phyloP scores from a whole-genome alignment of 2,797 vertebrate species.

The Phataginus tetradactyla region DNA sequence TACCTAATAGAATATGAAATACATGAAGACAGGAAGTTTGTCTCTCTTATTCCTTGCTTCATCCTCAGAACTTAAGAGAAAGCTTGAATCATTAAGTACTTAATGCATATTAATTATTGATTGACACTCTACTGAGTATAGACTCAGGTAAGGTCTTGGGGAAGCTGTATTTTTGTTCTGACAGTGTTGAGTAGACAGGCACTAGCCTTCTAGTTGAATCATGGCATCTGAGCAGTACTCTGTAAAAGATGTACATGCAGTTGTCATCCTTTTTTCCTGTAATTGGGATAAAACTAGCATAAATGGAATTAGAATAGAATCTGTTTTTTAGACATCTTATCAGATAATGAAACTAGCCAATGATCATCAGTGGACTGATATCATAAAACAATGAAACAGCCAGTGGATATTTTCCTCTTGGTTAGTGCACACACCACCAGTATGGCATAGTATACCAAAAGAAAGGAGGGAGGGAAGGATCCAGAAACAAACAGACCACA shows the following conservation, averaged over 20 bases:
- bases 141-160: not conserved
- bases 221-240: not conserved
- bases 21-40: not conserved
- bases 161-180: not conserved
- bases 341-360: not conserved
- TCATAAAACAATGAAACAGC: not conserved
- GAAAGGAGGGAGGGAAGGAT: not conserved
- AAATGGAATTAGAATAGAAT: not conserved
- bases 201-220: not conserved
- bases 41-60: not conserved
- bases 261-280: not conserved
- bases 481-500: too few relatives aligned
- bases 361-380: not conserved
- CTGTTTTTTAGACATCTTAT: not conserved
- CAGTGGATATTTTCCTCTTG: not conserved
- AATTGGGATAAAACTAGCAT: not conserved
- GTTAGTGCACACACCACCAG: not conserved
- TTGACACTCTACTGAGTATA: not conserved
- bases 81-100: not conserved
- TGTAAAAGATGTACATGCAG: not conserved
- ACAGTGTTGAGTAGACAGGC: not conserved
- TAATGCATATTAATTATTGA: not conserved
- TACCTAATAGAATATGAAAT: not conserved
- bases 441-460: not conserved
- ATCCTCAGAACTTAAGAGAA: not conserved